These are phyloP conservation scores for Euphonia xanthogaster DNA, from an alignment of 2,797 vertebrate genomes.

Conservation along the genomic window DNA sequence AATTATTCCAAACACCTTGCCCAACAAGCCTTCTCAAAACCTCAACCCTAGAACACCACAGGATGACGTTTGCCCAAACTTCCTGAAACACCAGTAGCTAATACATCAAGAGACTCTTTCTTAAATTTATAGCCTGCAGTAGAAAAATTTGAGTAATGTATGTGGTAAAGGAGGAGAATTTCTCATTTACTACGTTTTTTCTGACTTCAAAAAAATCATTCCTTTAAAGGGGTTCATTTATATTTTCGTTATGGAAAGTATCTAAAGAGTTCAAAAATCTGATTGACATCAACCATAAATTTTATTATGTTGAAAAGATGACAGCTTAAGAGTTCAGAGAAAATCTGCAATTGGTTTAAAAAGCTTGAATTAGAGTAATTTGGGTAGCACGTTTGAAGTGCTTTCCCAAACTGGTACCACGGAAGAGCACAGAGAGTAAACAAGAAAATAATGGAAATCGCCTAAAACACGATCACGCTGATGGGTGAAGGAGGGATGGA, in stretches of 20 bases:
- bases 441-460: not conserved
- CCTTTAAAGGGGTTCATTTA: not conserved
- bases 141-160: not conserved
- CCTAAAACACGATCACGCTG: fast-evolving
- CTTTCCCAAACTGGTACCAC: not conserved
- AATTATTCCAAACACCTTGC: not conserved
- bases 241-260: not conserved
- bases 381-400: not conserved
- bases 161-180: not conserved
- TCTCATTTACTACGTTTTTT: not conserved
- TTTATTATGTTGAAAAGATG: not conserved
- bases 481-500: too few species aligned
- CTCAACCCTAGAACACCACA: not conserved
- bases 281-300: not conserved
- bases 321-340: not conserved
- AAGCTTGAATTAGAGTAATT: not conserved
- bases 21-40: not conserved
- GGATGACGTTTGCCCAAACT: not conserved
- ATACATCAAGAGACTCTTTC: not conserved
- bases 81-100: not conserved
- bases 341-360: not conserved
- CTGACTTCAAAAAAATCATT: not conserved
- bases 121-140: not conserved
- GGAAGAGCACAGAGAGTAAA: not conserved
- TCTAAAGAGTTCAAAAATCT: not conserved